A percentile compares a stretch with the other conserved stretches of the same genome.
Evolutionary conservation across 2,888 invertebrate species (phyloP).

Genomic region (Drosophila greeni): DNA sequence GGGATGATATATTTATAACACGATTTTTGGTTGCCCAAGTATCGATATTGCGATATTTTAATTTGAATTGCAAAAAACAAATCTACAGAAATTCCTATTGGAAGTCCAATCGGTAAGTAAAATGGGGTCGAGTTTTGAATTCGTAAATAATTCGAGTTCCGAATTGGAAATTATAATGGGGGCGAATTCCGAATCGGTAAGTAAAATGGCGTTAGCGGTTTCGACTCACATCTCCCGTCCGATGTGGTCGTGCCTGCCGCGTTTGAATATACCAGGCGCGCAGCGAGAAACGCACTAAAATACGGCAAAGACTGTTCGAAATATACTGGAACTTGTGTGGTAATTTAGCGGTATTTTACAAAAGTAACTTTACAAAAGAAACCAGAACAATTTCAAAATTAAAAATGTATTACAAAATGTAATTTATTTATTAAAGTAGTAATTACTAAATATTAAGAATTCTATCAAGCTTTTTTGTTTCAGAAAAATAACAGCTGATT

Average conservation of each 20-base stretch:
- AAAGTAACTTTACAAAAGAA: no score
- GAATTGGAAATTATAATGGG: no score
- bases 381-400: neutral
- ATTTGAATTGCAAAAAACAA: no score
- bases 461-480: neutral
- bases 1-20: no score
- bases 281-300: conserved; percentile 3
- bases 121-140: no score
- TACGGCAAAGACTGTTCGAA: neutral
- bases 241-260: conserved; percentile 1
- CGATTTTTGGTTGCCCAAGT: no score
- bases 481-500: neutral
- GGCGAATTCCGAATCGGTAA: no score
- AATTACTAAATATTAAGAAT: neutral
- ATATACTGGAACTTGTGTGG: neutral
- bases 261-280: conserved; percentile 4
- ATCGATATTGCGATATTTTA: no score
- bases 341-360: neutral
- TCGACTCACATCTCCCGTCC: conserved; percentile 6
- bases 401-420: neutral
- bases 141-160: no score
- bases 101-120: no score
- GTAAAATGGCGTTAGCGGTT: conserved; percentile 16
- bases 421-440: neutral
- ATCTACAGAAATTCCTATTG: no score